Base-by-base conservation (phyloP, 2,113 vertebrate genomes). In the Pandion haliaetus region DNA sequence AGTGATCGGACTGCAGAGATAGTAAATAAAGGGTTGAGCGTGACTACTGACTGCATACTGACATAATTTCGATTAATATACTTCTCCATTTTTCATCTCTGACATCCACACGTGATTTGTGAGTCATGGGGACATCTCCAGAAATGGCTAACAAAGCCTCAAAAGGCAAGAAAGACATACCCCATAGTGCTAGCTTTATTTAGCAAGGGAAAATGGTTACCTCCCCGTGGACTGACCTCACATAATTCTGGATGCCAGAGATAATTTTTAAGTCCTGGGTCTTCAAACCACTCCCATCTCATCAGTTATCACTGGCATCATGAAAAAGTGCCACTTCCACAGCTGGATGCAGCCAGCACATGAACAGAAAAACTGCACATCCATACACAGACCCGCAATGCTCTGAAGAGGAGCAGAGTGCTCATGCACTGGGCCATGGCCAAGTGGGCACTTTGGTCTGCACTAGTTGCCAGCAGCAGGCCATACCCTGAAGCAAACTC, bases 1-100 rank as follows among this genome's bases (percentile, higher is more conserved):
- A 58, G 54, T 80, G 32, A 34, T 1, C 80, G 44, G 11, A 80
- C 45, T 91, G 34, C 28, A 88, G 49, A 90, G 6, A 47, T 26
- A 86, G 86, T 88, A 90, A 95, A 90, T 80, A 88, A 82, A 95
- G 18, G 28, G 8, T 49, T 69, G 67, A 85, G 11, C 15, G 6
- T 57, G 62, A 83, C 31, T 80, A 57, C 40, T 92, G 58, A 54
- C 77, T 92, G 24, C 54, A 47, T 69, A 61, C 57, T 80, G 85
- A 49, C 76, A 69, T 76, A 34, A 86, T 77, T 92, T 83, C 45
- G 45, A 50, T 58, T 74, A 83, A 78, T 28, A 47, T 38, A 58
- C 31, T 74, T 91, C 50, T 92, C 67, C 63, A 83, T 94, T 96
- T 95, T 86, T 74, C 23, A 66, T 74, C 63, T 83, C 69, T 86